Conservation (phyloP, 2,888 invertebrate species). For the Nineta flava region DNA sequence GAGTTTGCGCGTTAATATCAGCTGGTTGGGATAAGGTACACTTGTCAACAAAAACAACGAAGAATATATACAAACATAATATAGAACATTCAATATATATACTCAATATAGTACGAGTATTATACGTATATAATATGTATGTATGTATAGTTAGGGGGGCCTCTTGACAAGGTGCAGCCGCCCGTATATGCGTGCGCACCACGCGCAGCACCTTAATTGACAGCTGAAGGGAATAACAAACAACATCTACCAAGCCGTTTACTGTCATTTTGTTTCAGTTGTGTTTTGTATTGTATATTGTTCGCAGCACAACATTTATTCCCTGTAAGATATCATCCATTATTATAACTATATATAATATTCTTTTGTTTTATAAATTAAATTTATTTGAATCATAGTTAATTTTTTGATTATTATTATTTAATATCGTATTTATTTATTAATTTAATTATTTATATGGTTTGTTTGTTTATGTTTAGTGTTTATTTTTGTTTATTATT, state of each 20-base stretch:
- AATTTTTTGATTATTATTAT: not conserved
- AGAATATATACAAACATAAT: not conserved
- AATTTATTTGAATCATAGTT: not conserved
- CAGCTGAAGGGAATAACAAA: not conserved
- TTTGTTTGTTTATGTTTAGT: no score
- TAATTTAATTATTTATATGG: not conserved
- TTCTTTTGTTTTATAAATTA: not conserved
- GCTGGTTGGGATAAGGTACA: not conserved
- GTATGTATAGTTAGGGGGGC: no score
- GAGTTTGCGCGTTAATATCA: not conserved
- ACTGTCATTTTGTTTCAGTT: constrained; percentile 1
- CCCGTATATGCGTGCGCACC: not conserved
- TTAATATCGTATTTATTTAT: not conserved
- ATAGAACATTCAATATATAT: no score
- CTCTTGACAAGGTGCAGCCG: not conserved
- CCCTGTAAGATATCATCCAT: not conserved
- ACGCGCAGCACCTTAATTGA: not conserved
- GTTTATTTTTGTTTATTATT: not conserved
- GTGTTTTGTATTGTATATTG: constrained; percentile 3
- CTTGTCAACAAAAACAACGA: not conserved
- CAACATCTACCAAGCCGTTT: no score
- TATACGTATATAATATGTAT: no score
- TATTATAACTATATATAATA: not conserved
- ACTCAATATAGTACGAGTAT: no score
- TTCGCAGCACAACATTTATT: constrained; percentile 4